A percentile compares a stretch with the other conserved stretches of the same genome.
Evolutionary conservation across 2,113 vertebrate genomes (phyloP).

Genomic region (Polypterus senegalus): DNA sequence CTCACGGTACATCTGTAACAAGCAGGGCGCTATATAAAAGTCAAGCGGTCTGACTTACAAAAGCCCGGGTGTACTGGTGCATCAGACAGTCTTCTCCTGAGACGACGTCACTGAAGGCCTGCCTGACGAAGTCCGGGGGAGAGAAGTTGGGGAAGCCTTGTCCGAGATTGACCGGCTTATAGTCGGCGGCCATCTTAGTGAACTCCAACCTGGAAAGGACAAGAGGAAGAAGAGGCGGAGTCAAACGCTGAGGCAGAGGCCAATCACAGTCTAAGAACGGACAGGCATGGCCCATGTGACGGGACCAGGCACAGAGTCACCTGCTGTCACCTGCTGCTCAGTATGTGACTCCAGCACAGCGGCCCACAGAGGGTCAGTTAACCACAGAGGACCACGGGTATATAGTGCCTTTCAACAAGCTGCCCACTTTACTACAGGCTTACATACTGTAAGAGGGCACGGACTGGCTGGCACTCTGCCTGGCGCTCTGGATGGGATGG

Average conservation of each 20-base stretch:
- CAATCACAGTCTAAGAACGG: accelerated
- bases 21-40: too few relatives aligned
- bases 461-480: too few relatives aligned
- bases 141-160: constrained; percentile 86
- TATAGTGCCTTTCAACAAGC: not conserved
- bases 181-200: constrained; percentile 47
- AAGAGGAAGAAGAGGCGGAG: constrained; percentile 10
- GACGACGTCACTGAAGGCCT: constrained; percentile 55
- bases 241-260: not conserved
- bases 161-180: constrained; percentile 75
- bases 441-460: too few relatives aligned
- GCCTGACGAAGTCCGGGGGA: constrained; percentile 62
- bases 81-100: constrained; percentile 44
- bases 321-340: not conserved
- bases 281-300: not conserved
- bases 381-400: not conserved
- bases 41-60: constrained; percentile 50
- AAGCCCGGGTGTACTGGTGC: constrained; percentile 83
- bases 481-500: too few relatives aligned
- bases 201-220: constrained; percentile 69
- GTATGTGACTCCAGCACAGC: too few relatives aligned
- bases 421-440: too few relatives aligned
- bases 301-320: not conserved
- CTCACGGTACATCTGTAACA: too few relatives aligned
- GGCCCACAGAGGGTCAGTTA: not conserved